A percentile compares a stretch with the other conserved stretches of the same genome.
Conservation (phyloP, 1,140 invertebrate species). For the Gryon sp. region DNA sequence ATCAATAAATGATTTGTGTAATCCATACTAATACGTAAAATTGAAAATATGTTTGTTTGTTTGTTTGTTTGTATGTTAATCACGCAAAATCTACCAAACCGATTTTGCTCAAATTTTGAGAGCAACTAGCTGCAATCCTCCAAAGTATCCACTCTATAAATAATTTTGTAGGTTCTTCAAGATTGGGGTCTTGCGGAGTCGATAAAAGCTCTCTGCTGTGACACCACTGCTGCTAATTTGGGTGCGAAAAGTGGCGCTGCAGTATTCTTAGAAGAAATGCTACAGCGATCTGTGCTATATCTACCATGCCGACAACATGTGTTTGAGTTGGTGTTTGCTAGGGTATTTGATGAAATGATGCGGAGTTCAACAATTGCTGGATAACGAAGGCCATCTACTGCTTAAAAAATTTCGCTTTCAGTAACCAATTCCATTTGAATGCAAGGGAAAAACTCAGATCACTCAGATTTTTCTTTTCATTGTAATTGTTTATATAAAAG, state of each 20-base stretch:
- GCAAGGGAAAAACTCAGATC: slow-evolving; percentile 1
- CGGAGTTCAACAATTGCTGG: not conserved
- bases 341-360: slow-evolving; percentile 2
- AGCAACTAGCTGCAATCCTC: too few relatives aligned
- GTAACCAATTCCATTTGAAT: slow-evolving; percentile 10
- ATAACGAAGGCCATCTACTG: not conserved
- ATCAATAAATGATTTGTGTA: too few relatives aligned
- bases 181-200: slow-evolving; percentile 25
- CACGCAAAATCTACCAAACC: too few relatives aligned
- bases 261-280: slow-evolving; percentile 56
- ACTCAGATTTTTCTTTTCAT: slow-evolving; percentile 6
- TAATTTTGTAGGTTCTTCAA: slow-evolving; percentile 26
- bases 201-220: slow-evolving; percentile 66
- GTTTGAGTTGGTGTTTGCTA: too few relatives aligned
- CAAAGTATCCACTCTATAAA: not conserved
- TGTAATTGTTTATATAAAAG: slow-evolving; percentile 25
- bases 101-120: too few relatives aligned
- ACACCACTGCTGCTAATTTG: slow-evolving; percentile 67
- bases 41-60: too few relatives aligned
- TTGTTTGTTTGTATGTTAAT: too few relatives aligned
- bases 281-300: slow-evolving; percentile 19
- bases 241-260: slow-evolving; percentile 62
- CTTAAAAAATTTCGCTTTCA: slow-evolving; percentile 54
- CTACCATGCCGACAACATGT: slow-evolving; percentile 38
- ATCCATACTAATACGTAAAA: too few relatives aligned